A percentile compares a stretch with the other conserved stretches of the same genome.
phyloP scores from a whole-genome alignment of 2,113 vertebrate genomes.

The Phainopepla nitens region DNA sequence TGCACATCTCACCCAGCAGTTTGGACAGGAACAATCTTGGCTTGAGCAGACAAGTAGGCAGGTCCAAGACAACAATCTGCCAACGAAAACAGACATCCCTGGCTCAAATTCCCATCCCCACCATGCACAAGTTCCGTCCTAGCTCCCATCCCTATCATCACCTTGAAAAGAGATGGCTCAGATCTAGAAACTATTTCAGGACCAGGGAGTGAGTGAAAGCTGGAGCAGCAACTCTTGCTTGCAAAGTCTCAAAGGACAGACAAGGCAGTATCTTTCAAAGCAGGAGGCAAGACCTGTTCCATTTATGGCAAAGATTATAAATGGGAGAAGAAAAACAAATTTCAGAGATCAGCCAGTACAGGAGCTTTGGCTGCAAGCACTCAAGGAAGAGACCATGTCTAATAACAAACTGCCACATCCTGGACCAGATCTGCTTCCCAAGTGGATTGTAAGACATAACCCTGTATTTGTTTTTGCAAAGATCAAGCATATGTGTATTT shows the following conservation, averaged over 20 bases:
- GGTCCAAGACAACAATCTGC: background rate
- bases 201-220: background rate
- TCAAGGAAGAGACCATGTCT: background rate
- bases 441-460: background rate
- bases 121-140: background rate
- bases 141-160: constrained; percentile 27
- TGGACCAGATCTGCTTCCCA: background rate
- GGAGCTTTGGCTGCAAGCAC: background rate
- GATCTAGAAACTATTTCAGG: background rate
- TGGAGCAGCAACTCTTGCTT: background rate
- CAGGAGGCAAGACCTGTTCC: background rate
- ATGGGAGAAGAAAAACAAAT: background rate
- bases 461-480: background rate
- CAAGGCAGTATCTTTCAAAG: background rate
- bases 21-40: background rate
- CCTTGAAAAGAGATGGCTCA: background rate
- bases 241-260: background rate
- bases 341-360: background rate
- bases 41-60: background rate
- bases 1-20: background rate
- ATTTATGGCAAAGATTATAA: background rate
- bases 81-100: constrained; percentile 14
- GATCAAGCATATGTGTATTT: background rate
- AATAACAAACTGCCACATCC: background rate
- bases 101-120: background rate